These are phyloP conservation scores for Diabrotica undecimpunctata DNA, from an alignment of 1,140 invertebrate species.

Conservation along the genomic window DNA sequence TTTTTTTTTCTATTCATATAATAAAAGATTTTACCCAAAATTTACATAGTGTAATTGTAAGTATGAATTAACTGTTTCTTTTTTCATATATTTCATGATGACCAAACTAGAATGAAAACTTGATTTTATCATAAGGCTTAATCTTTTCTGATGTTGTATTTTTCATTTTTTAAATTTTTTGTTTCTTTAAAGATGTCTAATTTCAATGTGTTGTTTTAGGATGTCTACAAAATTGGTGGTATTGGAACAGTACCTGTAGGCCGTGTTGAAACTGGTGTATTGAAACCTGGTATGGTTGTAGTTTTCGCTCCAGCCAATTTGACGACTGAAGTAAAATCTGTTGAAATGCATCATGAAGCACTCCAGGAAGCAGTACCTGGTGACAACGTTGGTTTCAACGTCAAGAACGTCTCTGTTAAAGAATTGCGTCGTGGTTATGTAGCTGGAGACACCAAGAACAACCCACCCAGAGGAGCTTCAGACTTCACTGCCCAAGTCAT, in stretches of 20 bases:
- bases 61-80: too few species aligned
- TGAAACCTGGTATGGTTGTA: constrained; percentile 92
- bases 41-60: too few species aligned
- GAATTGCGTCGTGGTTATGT: constrained; percentile 89
- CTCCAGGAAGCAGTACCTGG: constrained; percentile 82
- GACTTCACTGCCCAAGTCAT: constrained; percentile 87
- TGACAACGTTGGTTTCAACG: constrained; percentile 95
- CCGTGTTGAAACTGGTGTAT: constrained; percentile 90
- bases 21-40: too few species aligned
- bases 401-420: constrained; percentile 94
- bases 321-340: constrained; percentile 94
- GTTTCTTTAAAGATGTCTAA: constrained; percentile 5
- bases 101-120: not conserved
- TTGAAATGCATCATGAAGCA: constrained; percentile 94
- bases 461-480: constrained; percentile 77
- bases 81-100: not conserved
- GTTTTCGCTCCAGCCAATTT: constrained; percentile 84
- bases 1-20: too few species aligned
- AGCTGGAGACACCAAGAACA: constrained; percentile 84
- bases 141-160: constrained; percentile 36
- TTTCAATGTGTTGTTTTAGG: constrained; percentile 50
- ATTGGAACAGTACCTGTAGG: constrained; percentile 98
- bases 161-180: not conserved
- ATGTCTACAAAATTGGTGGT: constrained; percentile 98
- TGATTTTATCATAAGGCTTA: constrained; percentile 29